These are phyloP conservation scores for Hemiprocne comata DNA, from an alignment of 2,113 vertebrate genomes.

Conservation along the genomic window DNA sequence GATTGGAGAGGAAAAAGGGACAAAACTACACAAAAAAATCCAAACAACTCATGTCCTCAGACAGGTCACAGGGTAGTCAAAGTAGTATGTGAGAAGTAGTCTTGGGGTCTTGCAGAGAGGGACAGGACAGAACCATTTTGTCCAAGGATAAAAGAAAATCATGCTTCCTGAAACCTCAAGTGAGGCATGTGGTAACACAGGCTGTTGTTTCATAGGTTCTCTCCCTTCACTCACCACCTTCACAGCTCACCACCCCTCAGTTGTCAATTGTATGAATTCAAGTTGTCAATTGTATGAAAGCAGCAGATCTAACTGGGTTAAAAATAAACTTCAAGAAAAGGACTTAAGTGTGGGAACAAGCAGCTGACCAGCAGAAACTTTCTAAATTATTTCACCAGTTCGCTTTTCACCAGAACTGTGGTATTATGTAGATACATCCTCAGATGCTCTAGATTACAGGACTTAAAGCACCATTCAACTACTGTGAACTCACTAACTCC, in stretches of 20 bases:
- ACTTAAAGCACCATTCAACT: not conserved
- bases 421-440: not conserved
- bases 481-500: not conserved
- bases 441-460: not conserved
- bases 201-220: not conserved
- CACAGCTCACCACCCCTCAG: slow-evolving; percentile 24
- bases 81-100: not conserved
- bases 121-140: not conserved
- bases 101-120: not conserved
- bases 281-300: slow-evolving; percentile 3
- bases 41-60: not conserved
- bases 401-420: not conserved
- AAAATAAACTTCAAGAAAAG: slow-evolving; percentile 51
- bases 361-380: slow-evolving; percentile 21
- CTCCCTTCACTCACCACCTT: slow-evolving; percentile 20
- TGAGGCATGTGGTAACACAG: not conserved
- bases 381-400: not conserved
- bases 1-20: not conserved
- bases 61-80: not conserved
- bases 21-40: not conserved
- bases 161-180: not conserved
- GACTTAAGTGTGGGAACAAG: not conserved
- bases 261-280: slow-evolving; percentile 23
- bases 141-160: not conserved
- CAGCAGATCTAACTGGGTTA: slow-evolving; percentile 21